Conservation (phyloP, 1,140 invertebrate genomes). For the Drosophila nigromelanica region DNA sequence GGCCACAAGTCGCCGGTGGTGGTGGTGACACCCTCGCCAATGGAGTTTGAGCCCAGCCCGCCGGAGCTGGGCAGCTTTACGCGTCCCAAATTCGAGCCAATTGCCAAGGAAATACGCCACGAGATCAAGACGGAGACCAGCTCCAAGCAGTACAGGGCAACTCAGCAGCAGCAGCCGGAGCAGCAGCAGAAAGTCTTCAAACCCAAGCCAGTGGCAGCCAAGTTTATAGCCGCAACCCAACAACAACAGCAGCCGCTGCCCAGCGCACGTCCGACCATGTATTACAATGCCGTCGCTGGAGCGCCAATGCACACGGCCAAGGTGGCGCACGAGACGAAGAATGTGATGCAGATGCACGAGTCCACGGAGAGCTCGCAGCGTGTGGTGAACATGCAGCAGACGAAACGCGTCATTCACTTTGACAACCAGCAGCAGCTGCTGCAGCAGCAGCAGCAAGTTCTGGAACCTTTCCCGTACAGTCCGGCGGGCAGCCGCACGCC, state of each 20-base stretch:
- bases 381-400: conserved; percentile 88
- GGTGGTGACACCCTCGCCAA: conserved; percentile 84
- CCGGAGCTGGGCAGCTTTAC: conserved; percentile 78
- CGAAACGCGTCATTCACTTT: conserved; percentile 88
- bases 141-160: conserved; percentile 58
- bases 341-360: conserved; percentile 88
- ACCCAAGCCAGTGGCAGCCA: conserved; percentile 84
- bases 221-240: conserved; percentile 84
- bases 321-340: conserved; percentile 87
- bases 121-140: conserved; percentile 70
- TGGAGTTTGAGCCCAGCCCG: conserved; percentile 86
- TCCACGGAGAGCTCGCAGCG: conserved; percentile 87
- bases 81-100: conserved; percentile 86
- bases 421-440: conserved; percentile 84
- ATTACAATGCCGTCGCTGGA: conserved; percentile 85
- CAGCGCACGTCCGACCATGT: conserved; percentile 80
- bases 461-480: conserved; percentile 85
- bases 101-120: conserved; percentile 84
- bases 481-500: conserved; percentile 79
- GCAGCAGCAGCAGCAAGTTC: conserved; percentile 46
- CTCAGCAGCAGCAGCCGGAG: conserved; percentile 70
- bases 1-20: conserved; percentile 84
- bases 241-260: conserved; percentile 85
- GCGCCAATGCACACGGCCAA: conserved; percentile 86
- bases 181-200: conserved; percentile 83